Conservation (phyloP, 1,140 invertebrate species). For the Polypedilum pembai region DNA sequence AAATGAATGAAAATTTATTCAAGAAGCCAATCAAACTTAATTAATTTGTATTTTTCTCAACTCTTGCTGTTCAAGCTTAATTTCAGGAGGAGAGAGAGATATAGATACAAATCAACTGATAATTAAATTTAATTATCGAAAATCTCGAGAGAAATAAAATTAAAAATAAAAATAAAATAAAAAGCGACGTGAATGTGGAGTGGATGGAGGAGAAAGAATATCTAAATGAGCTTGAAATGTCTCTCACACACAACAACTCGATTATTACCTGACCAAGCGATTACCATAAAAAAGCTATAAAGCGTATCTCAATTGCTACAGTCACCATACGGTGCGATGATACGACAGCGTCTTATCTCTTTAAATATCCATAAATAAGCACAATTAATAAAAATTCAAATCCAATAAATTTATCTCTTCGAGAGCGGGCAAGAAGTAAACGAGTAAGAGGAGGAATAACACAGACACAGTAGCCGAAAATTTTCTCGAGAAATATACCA, state of each 20-base stretch:
- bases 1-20: not conserved
- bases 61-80: not conserved
- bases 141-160: not conserved
- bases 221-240: not conserved
- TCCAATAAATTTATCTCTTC: conserved; percentile 18
- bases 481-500: conserved; percentile 12
- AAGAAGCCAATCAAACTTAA: conserved; percentile 2
- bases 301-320: not conserved
- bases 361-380: conserved; percentile 19
- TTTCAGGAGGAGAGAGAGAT: not conserved
- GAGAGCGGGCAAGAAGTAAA: not conserved
- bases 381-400: conserved; percentile 20
- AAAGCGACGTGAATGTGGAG: too few relatives aligned
- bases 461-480: conserved; percentile 11
- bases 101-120: conserved; percentile 15
- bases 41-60: conserved; percentile 5
- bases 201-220: too few relatives aligned
- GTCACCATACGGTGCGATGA: conserved; percentile 6
- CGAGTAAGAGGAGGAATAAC: not conserved
- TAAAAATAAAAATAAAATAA: not conserved
- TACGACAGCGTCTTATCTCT: conserved; percentile 16
- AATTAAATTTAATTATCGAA: conserved; percentile 20
- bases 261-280: conserved; percentile 1
- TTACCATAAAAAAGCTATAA: conserved; percentile 19
- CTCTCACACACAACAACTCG: conserved; percentile 13